Base-by-base conservation (phyloP, 2,888 invertebrate species). In the Strigamia transsilvanica region DNA sequence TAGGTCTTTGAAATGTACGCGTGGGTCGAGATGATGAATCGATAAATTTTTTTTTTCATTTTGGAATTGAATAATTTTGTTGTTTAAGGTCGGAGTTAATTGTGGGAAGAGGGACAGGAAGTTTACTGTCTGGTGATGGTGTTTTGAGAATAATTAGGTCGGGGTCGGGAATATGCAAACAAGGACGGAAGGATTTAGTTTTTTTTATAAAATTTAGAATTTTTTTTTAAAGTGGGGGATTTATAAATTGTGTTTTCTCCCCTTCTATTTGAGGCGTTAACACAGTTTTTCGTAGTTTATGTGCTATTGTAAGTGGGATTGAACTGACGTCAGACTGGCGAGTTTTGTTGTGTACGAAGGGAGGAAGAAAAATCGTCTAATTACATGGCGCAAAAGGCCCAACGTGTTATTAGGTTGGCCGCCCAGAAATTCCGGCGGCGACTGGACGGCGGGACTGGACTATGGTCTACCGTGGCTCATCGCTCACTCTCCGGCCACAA, bases 401-500 rank as follows among this genome's bases (percentile, higher is more conserved):
- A 51, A 51, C 51, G 51, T 51, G 51, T 51, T 51, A 51, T 51
- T 51, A 51, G 15, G 51, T 13, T 51, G 51, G 18, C 51, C 51
- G 51, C 51, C 51, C 51, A 51, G 18, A 51, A 18, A 51, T 6
- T 51, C 51, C 51, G 18, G 18, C 18, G 51, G 51, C 51, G 51
- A 51, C 51, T 51, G 51, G 51, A 51, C 51, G 51, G 51, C 51
- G 51, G 51, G 18, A 18, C 18, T 18, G 51, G 18, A 15, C 51
- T 18, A 51, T 18, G 18, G 51, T 51, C 15, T 15, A 18, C 51
- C 51, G 51, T 18, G 15, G 18, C 15, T 18, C 51, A 51, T 51
- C 18, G 51, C 51, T 51, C 51, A 51, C 51, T 51, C 51, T 51
- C 51, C 51, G 51, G 51, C 51, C 51, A 51, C 51, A 51, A 51